A percentile compares a stretch with the other conserved stretches of the same genome.
Conservation (phyloP, 35 echinoderm and acorn worm species). For the Apostichopus parvimensis region DNA sequence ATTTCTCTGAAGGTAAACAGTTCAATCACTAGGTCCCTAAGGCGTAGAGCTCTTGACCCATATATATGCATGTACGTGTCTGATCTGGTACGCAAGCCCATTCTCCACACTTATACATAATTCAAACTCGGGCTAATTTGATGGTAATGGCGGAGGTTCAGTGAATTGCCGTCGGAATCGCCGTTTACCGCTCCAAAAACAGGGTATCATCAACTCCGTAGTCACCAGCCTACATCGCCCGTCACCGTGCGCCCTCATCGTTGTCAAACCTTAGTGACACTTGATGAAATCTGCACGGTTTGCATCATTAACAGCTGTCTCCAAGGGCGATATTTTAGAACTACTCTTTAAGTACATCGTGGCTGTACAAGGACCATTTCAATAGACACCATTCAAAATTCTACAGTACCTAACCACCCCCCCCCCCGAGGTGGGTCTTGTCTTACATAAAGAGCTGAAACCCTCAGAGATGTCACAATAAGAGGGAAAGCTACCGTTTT, state of each 20-base stretch:
- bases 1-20: too few relatives aligned
- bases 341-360: too few relatives aligned
- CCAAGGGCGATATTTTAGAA: background rate
- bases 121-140: background rate
- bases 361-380: too few relatives aligned
- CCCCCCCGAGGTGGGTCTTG: background rate
- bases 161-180: background rate
- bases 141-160: background rate
- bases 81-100: too few relatives aligned
- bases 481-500: background rate
- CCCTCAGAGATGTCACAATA: background rate
- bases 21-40: too few relatives aligned
- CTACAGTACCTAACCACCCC: too few relatives aligned
- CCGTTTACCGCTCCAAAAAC: background rate
- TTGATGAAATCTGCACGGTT: too few relatives aligned
- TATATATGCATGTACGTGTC: background rate
- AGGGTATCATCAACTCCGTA: background rate
- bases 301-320: background rate
- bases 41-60: background rate
- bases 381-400: too few relatives aligned
- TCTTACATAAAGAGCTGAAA: background rate
- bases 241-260: background rate
- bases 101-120: background rate
- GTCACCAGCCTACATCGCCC: background rate
- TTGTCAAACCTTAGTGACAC: background rate